Base-by-base conservation (phyloP, 1,140 invertebrate species). In the Heliconius hewitsoni region DNA sequence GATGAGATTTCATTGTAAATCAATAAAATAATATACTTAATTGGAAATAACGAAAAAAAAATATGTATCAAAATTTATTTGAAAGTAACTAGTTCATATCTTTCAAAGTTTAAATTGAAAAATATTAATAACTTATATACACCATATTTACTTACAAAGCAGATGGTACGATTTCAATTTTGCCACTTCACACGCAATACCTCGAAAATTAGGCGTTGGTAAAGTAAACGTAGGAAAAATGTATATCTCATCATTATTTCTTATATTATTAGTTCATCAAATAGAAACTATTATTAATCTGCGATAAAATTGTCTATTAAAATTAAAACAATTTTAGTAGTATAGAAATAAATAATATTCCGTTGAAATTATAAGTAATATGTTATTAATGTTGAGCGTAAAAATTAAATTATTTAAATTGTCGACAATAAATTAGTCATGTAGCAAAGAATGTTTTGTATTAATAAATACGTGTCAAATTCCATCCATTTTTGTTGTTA, bases 391-490 rank as follows among this genome's bases (percentile, higher is more conserved):
- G 55, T 57, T 57, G 19, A n/a, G n/a, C 8, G 55, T 57, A n/a
- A 23, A 57, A 55, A 46, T 77, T 30, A 46, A 57, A 73, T 71
- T 55, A 16, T 79, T 83, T 82, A 78, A 78, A 81, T 79, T 11
- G 39, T 82, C 57, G 85, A 87, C 85, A 87, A 86, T 86, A 86
- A 86, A 81, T 86, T 84, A 86, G 83, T 83, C 60, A 66, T 66
- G 30, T 66, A 66, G 60, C 60, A 11, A 80, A 73, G 16, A 76
- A 80, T 55, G 82, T 86, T 85, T 81, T 78, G 71, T 85, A 83
- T 78, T 79, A 37, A 37, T 37, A 75, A 76, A 80, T 81, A 81
- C 77, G 81, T 79, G 72, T 80, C 71, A 70, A 80, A 84, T 79
- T 86, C 85, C 85, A 87, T 87, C 85, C 85, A 85, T 84, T 82